Percentiles rank a stretch among this genome's conserved stretches.
phyloP scores from a whole-genome alignment of 2,888 invertebrate species.

The Rhodophaea formosa region DNA sequence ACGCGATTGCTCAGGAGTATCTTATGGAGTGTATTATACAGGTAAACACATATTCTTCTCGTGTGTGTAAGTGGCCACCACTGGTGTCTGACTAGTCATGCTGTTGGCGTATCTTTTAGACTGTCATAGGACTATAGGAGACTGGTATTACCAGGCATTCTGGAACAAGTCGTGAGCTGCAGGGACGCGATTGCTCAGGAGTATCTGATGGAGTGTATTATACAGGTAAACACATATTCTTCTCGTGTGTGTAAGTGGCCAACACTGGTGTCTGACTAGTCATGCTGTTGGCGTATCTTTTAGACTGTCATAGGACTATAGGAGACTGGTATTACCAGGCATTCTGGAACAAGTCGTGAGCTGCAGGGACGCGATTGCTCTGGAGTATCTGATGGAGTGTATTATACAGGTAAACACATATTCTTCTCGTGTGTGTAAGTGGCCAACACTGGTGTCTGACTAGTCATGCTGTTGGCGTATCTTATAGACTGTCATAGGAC shows the following conservation, averaged over 20 bases:
- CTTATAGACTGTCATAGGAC: no score
- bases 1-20: conserved; percentile 99
- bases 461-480: no score
- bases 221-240: conserved; percentile 89
- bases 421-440: no score
- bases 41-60: no score
- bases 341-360: conserved; percentile 99
- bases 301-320: no score
- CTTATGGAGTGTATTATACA: conserved; percentile 99
- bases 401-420: conserved; percentile 92
- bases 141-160: conserved; percentile 95
- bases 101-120: no score
- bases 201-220: conserved; percentile 99
- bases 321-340: conserved; percentile 94
- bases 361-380: conserved; percentile 98
- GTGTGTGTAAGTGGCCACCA: no score
- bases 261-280: no score
- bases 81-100: no score
- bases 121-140: conserved; percentile 95
- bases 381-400: conserved; percentile 99
- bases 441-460: no score
- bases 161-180: conserved; percentile 99
- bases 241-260: no score
- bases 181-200: conserved; percentile 99
- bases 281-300: no score